phyloP scores from a whole-genome alignment of 2,797 vertebrate species.

The Coccyzus lansbergi region DNA sequence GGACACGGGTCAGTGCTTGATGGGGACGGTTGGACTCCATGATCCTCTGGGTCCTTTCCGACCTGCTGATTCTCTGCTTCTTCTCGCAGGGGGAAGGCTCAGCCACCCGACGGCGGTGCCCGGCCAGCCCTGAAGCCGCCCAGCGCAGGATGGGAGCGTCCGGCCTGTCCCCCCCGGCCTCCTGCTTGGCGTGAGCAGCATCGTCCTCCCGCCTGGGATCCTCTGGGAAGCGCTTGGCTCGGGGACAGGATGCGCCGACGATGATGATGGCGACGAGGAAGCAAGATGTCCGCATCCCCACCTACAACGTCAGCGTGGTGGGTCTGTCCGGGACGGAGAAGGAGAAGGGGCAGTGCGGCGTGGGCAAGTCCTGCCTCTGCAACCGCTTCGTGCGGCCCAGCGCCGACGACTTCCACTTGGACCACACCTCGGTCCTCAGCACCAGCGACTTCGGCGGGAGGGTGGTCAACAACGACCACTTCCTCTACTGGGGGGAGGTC shows the following conservation, averaged over 20 bases:
- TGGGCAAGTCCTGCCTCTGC: constrained; percentile 98
- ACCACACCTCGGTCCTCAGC: constrained; percentile 98
- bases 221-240: constrained; percentile 79
- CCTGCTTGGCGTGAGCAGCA: constrained; percentile 4
- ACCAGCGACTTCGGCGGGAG: constrained; percentile 98
- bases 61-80: too few species aligned
- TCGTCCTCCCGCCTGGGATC: constrained; percentile 11
- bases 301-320: constrained; percentile 94
- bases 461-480: constrained; percentile 98
- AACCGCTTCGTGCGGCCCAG: constrained; percentile 95
- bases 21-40: too few species aligned
- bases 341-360: constrained; percentile 96
- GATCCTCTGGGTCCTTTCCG: too few species aligned
- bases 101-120: constrained; percentile 21
- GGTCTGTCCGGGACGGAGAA: constrained; percentile 97
- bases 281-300: constrained; percentile 95
- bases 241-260: constrained; percentile 90
- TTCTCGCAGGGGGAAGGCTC: constrained; percentile 69
- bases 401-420: constrained; percentile 94
- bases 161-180: neutral
- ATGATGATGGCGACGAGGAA: constrained; percentile 99
- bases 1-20: too few species aligned
- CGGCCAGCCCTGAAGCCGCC: constrained; percentile 16
- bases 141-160: constrained; percentile 14
- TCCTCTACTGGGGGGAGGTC: constrained; percentile 98